These are phyloP conservation scores for Sphaerophoria rueppellii DNA, from an alignment of 2,888 invertebrate genomes.

Conservation along the genomic window DNA sequence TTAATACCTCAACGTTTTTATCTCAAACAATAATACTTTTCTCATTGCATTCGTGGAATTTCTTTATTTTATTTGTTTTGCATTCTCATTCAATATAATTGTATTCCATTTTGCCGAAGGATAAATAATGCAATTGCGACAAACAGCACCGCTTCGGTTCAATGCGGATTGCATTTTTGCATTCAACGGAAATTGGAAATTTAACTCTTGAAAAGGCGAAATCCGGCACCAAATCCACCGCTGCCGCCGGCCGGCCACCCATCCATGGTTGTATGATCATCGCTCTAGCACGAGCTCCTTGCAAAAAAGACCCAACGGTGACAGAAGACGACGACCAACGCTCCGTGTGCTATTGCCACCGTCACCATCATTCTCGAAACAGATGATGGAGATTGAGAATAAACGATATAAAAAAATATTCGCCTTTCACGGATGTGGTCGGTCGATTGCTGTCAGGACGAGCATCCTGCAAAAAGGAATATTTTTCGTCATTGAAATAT, in stretches of 20 bases:
- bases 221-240: conserved; percentile 25
- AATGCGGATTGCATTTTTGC: conserved; percentile 55
- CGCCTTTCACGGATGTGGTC: conserved; percentile 66
- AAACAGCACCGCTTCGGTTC: conserved; percentile 42
- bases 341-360: background rate
- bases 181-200: conserved; percentile 71
- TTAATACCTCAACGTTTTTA: conserved; percentile 28
- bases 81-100: conserved; percentile 51
- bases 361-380: background rate
- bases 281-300: background rate
- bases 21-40: conserved; percentile 46
- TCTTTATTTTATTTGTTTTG: background rate
- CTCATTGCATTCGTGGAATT: conserved; percentile 40
- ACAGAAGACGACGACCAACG: background rate
- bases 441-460: conserved; percentile 44
- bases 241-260: no score
- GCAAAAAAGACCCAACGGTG: background rate
- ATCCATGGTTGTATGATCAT: no score
- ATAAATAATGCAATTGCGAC: conserved; percentile 66
- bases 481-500: conserved; percentile 64
- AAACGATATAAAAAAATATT: conserved; percentile 38
- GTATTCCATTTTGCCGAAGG: conserved; percentile 63
- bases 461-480: conserved; percentile 58
- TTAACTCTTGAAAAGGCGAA: conserved; percentile 63
- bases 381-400: conserved; percentile 33